These are phyloP conservation scores for Vanessa cardui DNA, from an alignment of 2,888 invertebrate species.

Conservation along the genomic window DNA sequence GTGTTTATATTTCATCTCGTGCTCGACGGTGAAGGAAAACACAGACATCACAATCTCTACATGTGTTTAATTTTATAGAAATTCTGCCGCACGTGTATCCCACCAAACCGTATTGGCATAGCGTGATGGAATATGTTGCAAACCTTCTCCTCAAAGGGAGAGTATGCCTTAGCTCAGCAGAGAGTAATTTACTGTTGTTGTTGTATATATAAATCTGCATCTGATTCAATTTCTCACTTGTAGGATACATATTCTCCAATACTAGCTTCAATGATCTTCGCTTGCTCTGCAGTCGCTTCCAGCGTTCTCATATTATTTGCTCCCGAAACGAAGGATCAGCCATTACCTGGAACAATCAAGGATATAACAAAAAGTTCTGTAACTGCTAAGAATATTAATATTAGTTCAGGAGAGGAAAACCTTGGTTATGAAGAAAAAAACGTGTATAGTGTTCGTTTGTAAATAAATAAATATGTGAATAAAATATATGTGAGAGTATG, in stretches of 20 bases:
- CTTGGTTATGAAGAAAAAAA: background rate
- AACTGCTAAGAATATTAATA: background rate
- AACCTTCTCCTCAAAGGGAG: too few species aligned
- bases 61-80: too few species aligned
- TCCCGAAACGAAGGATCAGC: constrained; percentile 66
- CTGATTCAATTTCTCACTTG: background rate
- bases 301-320: constrained; percentile 58
- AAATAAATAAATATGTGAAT: background rate
- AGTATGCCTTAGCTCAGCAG: too few species aligned
- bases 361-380: constrained; percentile 48
- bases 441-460: background rate
- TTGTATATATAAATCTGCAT: too few species aligned
- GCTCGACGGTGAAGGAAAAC: too few species aligned
- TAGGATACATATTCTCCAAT: constrained; percentile 48
- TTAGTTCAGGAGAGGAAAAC: background rate
- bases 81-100: too few species aligned
- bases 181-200: too few species aligned
- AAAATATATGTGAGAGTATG: too few species aligned
- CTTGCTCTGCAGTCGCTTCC: constrained; percentile 58
- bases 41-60: too few species aligned
- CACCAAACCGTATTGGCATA: too few species aligned
- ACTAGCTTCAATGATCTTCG: constrained; percentile 66
- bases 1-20: too few species aligned
- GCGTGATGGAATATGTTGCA: too few species aligned
- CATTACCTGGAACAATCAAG: constrained; percentile 66